Conservation (phyloP, 1,140 invertebrate species). For the Halyomorpha halys region DNA sequence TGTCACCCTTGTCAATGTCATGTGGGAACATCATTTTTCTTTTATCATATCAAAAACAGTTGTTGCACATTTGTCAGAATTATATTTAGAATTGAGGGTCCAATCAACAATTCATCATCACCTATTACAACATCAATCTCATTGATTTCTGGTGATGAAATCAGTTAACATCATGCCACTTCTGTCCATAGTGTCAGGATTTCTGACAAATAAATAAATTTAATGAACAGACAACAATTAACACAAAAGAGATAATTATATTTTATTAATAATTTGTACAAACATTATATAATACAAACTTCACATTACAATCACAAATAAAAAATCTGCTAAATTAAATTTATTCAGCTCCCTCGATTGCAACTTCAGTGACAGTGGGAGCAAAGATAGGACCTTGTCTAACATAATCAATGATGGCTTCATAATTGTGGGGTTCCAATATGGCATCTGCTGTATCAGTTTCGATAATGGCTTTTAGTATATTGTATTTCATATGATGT, state of each 20-base stretch:
- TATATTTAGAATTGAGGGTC: too few relatives aligned
- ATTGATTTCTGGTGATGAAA: too few relatives aligned
- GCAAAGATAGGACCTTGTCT: constrained; percentile 1
- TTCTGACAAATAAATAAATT: too few relatives aligned
- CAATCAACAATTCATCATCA: too few relatives aligned
- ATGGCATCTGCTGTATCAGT: neutral
- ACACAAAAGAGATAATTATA: neutral
- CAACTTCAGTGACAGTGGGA: constrained; percentile 5
- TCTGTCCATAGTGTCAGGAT: too few relatives aligned
- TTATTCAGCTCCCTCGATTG: constrained; percentile 13
- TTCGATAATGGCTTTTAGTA: neutral
- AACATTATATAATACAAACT: constrained; percentile 1
- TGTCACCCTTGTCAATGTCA: too few relatives aligned
- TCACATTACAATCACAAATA: neutral
- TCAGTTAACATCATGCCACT: too few relatives aligned
- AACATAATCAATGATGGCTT: neutral
- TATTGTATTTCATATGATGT: constrained; percentile 3
- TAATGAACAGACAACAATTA: too few relatives aligned
- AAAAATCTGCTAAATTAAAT: neutral
- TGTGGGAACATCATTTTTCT: too few relatives aligned
- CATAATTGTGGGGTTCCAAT: neutral
- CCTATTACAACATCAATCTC: too few relatives aligned
- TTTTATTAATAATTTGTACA: neutral
- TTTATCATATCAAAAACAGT: too few relatives aligned
- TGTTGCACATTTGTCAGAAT: too few relatives aligned